Evolutionary conservation across 2,113 vertebrate genomes (phyloP).

Genomic region (Ciconia stormi): DNA sequence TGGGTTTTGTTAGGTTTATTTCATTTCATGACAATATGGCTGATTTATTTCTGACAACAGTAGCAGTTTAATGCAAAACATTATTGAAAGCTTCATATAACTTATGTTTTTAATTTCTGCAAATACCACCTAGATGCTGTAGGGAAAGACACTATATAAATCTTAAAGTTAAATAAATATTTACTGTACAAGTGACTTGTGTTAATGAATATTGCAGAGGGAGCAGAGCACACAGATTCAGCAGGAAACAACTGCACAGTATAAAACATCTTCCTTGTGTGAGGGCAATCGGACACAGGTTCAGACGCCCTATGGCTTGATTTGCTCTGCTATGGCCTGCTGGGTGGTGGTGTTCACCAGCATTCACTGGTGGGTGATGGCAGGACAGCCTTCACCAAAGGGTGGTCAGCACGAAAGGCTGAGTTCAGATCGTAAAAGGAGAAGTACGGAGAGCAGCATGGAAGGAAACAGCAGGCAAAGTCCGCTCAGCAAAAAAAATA

Average conservation of each 20-base stretch:
- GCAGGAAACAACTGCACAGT: background rate
- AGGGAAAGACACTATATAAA: constrained; percentile 57
- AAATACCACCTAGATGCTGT: constrained; percentile 62
- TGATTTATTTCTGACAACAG: constrained; percentile 69
- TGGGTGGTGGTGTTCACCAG: background rate
- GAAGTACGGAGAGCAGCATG: background rate
- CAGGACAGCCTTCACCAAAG: background rate
- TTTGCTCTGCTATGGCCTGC: background rate
- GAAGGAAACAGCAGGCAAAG: background rate
- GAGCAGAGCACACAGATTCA: background rate
- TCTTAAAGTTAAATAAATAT: constrained; percentile 67
- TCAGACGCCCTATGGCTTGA: background rate
- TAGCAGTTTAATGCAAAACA: constrained; percentile 64
- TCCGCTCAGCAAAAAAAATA: background rate
- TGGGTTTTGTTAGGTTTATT: constrained; percentile 69
- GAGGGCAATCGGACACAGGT: background rate
- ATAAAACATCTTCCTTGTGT: background rate
- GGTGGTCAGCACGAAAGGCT: background rate
- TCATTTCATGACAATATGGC: constrained; percentile 64
- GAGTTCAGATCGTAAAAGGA: background rate
- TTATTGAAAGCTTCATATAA: constrained; percentile 69
- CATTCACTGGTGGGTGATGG: background rate
- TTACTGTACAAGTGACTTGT: constrained; percentile 46
- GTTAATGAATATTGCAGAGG: constrained; percentile 61
- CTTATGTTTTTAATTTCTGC: constrained; percentile 73